Conservation (phyloP, 2,888 invertebrate species). For the Netelia inedita region DNA sequence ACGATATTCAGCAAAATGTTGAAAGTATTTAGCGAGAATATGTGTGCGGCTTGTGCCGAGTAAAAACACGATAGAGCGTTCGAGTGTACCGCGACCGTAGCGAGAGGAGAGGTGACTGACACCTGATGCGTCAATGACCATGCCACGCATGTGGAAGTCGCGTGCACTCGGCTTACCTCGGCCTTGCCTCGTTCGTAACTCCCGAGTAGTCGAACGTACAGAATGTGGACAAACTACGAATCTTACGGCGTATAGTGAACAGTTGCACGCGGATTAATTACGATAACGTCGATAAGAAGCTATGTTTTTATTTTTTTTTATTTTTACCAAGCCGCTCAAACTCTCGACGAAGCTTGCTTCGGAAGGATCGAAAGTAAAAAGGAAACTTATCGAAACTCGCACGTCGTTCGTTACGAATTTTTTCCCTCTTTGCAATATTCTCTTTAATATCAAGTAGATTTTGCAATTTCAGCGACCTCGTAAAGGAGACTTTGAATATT, state of each 20-base stretch:
- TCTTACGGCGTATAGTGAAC: too few species aligned
- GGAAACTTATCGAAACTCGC: background rate
- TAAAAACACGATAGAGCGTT: background rate
- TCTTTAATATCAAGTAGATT: too few species aligned
- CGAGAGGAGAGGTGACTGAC: conserved; percentile 82
- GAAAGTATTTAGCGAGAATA: background rate
- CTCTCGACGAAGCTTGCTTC: background rate
- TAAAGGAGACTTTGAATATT: too few species aligned
- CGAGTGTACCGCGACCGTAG: background rate
- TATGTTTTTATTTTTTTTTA: conserved; percentile 7
- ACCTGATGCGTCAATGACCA: conserved; percentile 85
- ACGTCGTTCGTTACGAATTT: too few species aligned
- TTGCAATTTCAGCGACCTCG: too few species aligned
- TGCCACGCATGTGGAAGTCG: conserved; percentile 77
- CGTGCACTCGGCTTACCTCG: conserved; percentile 58
- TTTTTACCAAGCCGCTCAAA: background rate
- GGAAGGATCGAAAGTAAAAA: conserved; percentile 12
- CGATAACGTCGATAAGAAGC: conserved; percentile 9
- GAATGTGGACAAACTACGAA: background rate
- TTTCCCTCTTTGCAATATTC: too few species aligned
- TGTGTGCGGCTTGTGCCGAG: too few species aligned
- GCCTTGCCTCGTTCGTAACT: conserved; percentile 36
- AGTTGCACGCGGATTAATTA: background rate
- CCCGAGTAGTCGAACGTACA: conserved; percentile 2
- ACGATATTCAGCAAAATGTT: background rate